These are phyloP conservation scores for Tribolium freemani DNA, from an alignment of 2,888 invertebrate genomes.

Conservation along the genomic window DNA sequence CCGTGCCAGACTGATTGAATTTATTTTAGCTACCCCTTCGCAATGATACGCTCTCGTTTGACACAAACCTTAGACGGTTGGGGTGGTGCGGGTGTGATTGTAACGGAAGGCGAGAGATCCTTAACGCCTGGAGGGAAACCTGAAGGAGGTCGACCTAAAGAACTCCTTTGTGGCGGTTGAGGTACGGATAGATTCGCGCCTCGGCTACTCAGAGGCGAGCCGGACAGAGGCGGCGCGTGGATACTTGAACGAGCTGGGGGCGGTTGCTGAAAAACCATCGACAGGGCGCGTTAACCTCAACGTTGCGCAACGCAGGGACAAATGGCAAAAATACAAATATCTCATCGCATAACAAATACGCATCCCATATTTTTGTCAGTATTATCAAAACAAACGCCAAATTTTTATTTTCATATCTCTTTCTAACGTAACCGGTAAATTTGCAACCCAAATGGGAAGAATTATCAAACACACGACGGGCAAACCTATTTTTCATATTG, in stretches of 20 bases:
- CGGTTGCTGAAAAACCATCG: slow-evolving; percentile 67
- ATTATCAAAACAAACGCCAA: too few species aligned
- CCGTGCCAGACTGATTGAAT: slow-evolving; percentile 21
- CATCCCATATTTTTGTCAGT: too few species aligned
- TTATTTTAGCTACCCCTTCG: not conserved
- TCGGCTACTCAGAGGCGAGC: slow-evolving; percentile 70
- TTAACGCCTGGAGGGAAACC: slow-evolving; percentile 66
- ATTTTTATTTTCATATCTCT: too few species aligned
- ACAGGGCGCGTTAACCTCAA: not conserved
- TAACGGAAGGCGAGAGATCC: slow-evolving; percentile 75
- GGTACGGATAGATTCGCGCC: slow-evolving; percentile 67
- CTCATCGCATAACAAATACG: not conserved
- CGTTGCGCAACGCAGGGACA: not conserved
- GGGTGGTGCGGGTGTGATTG: slow-evolving; percentile 82
- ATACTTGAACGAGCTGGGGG: slow-evolving; percentile 69
- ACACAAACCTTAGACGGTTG: slow-evolving; percentile 70
- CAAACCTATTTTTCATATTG: not conserved
- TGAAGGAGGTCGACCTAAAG: slow-evolving; percentile 58
- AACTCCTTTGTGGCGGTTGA: slow-evolving; percentile 64
- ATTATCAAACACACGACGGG: too few species aligned
- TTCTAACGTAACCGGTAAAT: too few species aligned
- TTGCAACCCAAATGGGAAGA: too few species aligned
- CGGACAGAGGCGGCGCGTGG: slow-evolving; percentile 70
- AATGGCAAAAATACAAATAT: not conserved
- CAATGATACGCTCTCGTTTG: too few species aligned